Evolutionary conservation across 1,140 invertebrate genomes (phyloP).

Genomic region (Drosophila triauraria): DNA sequence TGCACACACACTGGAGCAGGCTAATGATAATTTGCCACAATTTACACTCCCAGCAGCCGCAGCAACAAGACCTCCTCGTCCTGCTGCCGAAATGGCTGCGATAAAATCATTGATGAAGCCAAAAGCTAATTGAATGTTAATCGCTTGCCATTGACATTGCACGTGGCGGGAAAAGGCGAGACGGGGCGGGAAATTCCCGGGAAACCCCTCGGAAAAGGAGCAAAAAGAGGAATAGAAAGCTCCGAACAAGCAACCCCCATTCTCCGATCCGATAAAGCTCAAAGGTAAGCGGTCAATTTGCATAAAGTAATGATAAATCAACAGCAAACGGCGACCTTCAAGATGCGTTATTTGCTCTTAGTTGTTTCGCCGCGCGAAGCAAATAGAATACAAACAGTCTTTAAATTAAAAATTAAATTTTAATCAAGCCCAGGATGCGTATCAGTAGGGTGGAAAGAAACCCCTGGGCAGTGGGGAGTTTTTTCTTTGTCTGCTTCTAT

Average conservation of each 20-base stretch:
- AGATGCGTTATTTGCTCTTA: constrained; percentile 25
- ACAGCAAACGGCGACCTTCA: constrained; percentile 53
- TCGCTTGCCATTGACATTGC: constrained; percentile 82
- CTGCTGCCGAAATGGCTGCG: constrained; percentile 59
- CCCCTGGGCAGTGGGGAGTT: background rate
- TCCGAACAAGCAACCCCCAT: background rate
- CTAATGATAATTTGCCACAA: constrained; percentile 85
- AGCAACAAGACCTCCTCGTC: constrained; percentile 47
- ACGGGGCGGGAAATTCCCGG: background rate
- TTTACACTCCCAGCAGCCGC: constrained; percentile 73
- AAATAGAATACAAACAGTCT: constrained; percentile 79
- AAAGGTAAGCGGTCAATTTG: constrained; percentile 70
- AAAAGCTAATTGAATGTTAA: constrained; percentile 84
- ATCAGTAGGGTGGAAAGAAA: constrained; percentile 40
- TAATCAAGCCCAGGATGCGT: constrained; percentile 63
- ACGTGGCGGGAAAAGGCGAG: constrained; percentile 56
- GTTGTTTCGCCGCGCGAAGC: constrained; percentile 49
- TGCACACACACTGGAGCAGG: constrained; percentile 33
- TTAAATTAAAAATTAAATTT: constrained; percentile 85
- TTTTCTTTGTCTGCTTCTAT: constrained; percentile 60
- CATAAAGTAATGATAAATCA: constrained; percentile 80
- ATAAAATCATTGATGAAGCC: constrained; percentile 85
- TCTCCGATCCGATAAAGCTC: constrained; percentile 38
- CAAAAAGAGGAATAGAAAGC: constrained; percentile 21
- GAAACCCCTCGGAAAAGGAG: constrained; percentile 5